These are phyloP conservation scores for Mycteria americana DNA, from an alignment of 2,797 vertebrate species.

Conservation along the genomic window DNA sequence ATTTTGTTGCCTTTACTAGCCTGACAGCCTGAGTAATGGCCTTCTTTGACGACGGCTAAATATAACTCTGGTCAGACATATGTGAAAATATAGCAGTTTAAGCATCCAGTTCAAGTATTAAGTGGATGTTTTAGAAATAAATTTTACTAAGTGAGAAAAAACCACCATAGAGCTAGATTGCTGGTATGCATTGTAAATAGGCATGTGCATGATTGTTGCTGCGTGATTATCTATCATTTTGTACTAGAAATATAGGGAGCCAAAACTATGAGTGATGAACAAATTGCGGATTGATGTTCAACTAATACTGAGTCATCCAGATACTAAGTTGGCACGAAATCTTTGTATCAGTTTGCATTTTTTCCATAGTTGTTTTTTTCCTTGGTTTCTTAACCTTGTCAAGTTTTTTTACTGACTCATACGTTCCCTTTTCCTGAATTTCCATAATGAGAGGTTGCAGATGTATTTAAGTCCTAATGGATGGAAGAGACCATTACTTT, in stretches of 20 bases:
- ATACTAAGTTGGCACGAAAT: neutral
- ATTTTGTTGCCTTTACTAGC: neutral
- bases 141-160: neutral
- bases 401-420: neutral
- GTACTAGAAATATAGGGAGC: neutral
- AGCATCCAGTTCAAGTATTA: neutral
- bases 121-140: neutral
- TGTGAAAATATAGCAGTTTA: neutral
- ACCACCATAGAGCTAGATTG: neutral
- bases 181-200: neutral
- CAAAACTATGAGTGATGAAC: neutral
- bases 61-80: neutral
- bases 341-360: neutral
- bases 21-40: neutral
- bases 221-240: neutral
- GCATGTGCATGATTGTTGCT: neutral
- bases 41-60: neutral
- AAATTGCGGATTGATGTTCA: neutral
- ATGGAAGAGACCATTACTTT: neutral
- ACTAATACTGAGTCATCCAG: neutral
- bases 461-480: neutral
- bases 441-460: neutral
- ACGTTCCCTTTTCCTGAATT: neutral
- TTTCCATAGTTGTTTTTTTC: neutral
- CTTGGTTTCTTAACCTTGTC: neutral